Percentiles rank a stretch among this genome's conserved stretches.
phyloP scores from a whole-genome alignment of 2,888 invertebrate genomes.

The Patella caerulea region DNA sequence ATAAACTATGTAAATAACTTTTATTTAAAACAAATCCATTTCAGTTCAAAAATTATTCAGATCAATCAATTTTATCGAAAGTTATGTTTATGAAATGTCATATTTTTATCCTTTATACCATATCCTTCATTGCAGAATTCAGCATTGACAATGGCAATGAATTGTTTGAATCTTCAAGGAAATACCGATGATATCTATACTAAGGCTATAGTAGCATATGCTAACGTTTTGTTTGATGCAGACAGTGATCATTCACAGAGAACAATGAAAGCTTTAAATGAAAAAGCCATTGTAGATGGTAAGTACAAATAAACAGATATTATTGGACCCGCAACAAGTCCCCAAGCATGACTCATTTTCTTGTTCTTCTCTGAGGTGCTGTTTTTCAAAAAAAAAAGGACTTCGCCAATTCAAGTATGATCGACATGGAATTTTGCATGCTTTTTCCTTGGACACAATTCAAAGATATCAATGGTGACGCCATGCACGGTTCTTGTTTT shows the following conservation, averaged over 20 bases:
- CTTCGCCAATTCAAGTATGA: too few species aligned
- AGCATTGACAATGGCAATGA: conserved; percentile 39
- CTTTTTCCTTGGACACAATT: too few species aligned
- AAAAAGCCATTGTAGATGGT: conserved; percentile 37
- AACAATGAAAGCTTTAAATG: conserved; percentile 40
- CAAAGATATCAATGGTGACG: too few species aligned
- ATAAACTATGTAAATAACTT: too few species aligned
- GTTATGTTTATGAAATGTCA: not conserved
- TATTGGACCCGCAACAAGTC: too few species aligned
- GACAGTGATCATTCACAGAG: conserved; percentile 24
- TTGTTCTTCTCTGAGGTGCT: too few species aligned
- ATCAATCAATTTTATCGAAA: not conserved
- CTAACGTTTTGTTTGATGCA: conserved; percentile 47
- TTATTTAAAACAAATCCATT: too few species aligned
- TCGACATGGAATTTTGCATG: too few species aligned
- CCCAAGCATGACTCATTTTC: too few species aligned
- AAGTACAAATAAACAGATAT: not conserved
- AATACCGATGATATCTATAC: conserved; percentile 59
- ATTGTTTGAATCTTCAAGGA: conserved; percentile 42
- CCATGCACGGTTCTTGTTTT: too few species aligned
- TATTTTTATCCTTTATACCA: not conserved
- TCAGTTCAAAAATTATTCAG: too few species aligned
- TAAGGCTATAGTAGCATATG: conserved; percentile 57
- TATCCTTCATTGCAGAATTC: conserved; percentile 31
- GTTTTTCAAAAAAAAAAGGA: too few species aligned